Evolutionary conservation across 2,113 vertebrate genomes (phyloP), one percentile per base, ranked within the genome.

Genomic region (Lanius ludovicianus): DNA sequence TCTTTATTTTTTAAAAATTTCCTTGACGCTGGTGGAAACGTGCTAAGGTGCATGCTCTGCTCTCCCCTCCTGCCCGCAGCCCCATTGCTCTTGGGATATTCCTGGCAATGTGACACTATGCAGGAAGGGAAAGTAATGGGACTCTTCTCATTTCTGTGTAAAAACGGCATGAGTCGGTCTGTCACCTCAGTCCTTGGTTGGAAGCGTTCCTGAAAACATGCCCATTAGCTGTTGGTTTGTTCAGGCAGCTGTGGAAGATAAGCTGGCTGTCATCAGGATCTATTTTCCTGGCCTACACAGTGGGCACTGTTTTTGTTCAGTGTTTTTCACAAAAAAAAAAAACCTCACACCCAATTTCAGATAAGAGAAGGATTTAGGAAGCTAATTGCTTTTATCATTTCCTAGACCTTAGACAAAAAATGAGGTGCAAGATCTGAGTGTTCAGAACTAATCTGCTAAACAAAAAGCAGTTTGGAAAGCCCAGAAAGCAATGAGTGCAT

Each of bases 191-290:
- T 55, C 70, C n/a, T 77, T 70, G 79, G 20, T 7, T 84, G 86
- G 89, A 89, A 50, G 65, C 12, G 65, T 71, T 94, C 83, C 81
- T 95, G 76, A 64, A 84, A 52, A 37, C 42, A 21, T 59, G 56
- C 7, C 73, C 65, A 8, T 87, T 50, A 84, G 68, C n/a, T 77
- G 47, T 57, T 70, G 71, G 71, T 74, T 95, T 90, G 52, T 64
- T 80, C 93, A 84, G 67, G 70, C 90, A 93, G 93, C 93, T 92
- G 84, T 77, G 65, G 65, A 86, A 94, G 93, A 97, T 93, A 93
- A 96, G 33, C 67, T 91, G 85, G 17, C 80, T 96, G 85, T 95
- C 95, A 83, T 75, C 14, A 1, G 35, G 28, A 15, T 85, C 82
- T 87, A 13, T 49, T 95, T 93, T 81, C 52, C 47, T 74, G 73